Base-by-base conservation (phyloP, 2,113 vertebrate species). In the Calidris pygmaea region DNA sequence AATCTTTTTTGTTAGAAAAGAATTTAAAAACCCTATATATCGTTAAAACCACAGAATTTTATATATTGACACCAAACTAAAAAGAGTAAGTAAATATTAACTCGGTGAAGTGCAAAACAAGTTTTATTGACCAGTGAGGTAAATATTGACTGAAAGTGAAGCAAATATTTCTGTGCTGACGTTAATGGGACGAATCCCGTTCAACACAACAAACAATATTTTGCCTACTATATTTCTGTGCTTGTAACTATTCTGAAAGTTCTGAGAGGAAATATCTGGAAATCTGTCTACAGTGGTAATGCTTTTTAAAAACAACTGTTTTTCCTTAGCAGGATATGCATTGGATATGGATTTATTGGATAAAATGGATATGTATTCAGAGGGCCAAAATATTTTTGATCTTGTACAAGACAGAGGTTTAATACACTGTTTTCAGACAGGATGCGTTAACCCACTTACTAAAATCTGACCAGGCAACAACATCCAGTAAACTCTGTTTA, bases 61-160 rank as follows among this genome's bases (percentile, higher is more conserved):
- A 45, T 43, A 74, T 62, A 89, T 39, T 62, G 68, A 37, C 84
- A 94, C 53, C 47, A 87, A 87, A 91, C 80, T 82, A 82, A 96
- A 96, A 90, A 8, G 67, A 88, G 72, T 32, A 73, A 77, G 56
- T 71, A 96, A 96, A 94, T 66, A 93, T 96, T 95, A 94, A 95
- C 93, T 84, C 59, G 60, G 65, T 77, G 59, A 77, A 91, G 85
- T 77, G 76, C 88, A 95, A 90, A 94, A 92, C 92, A 95, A 91
- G 84, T 85, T 91, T 86, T 94, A 93, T 93, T 96, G 93, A 96
- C 79, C 72, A 7, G 29, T 29, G 82, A 71, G 68, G 90, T 83
- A 94, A 96, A 96, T 90, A 96, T 91, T 97, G 91, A 96, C 93
- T 62, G 81, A 89, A 89, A 91, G 71, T 27, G 50, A 91, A 87